phyloP scores from a whole-genome alignment of 2,113 vertebrate species.

The Sciurus niger region DNA sequence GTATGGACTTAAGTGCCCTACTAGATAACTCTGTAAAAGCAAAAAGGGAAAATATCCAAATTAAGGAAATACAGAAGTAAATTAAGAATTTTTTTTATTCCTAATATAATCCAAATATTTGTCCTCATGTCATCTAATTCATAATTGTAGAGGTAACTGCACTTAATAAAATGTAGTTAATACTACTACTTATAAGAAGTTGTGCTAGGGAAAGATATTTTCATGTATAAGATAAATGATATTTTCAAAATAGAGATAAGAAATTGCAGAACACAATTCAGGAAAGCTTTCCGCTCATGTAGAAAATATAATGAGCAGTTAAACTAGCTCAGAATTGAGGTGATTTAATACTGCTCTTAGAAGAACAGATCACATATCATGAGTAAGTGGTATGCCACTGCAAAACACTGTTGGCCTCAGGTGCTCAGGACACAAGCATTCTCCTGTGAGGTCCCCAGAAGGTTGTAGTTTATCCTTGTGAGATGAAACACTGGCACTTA shows the following conservation, averaged over 20 bases:
- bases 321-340: not conserved
- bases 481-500: not conserved
- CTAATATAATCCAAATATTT: not conserved
- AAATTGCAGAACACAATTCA: slow-evolving; percentile 12
- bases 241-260: slow-evolving; percentile 48
- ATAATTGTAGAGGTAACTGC: not conserved
- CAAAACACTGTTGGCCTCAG: not conserved
- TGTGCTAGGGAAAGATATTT: not conserved
- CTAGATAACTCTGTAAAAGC: not conserved
- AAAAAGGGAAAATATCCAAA: not conserved
- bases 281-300: not conserved
- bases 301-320: not conserved
- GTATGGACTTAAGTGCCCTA: not conserved
- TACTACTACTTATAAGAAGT: not conserved
- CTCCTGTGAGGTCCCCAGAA: not conserved
- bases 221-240: not conserved
- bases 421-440: not conserved
- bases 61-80: not conserved
- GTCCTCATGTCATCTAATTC: not conserved
- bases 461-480: not conserved
- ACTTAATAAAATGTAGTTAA: slow-evolving; percentile 25
- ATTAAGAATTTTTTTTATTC: not conserved
- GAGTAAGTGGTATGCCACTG: not conserved
- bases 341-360: not conserved
- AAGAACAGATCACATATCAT: fast-evolving